Evolutionary conservation across 2,113 vertebrate species (phyloP), one percentile per base, ranked within the genome.

Genomic region (Pongo abelii): DNA sequence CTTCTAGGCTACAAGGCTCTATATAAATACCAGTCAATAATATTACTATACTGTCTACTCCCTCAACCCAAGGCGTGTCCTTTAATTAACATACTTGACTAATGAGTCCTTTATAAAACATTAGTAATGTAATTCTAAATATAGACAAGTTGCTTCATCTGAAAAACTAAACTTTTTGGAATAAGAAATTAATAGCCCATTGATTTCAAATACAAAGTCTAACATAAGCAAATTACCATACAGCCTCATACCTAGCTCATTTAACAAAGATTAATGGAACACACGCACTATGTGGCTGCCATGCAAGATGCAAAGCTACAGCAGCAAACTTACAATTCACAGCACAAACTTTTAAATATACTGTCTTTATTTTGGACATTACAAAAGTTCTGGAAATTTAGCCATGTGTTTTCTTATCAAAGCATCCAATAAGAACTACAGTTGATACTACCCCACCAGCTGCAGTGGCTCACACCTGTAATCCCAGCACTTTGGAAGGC

Each of bases 41-140:
- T 72, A 38, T 59, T 48, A 78, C 50, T 43, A 32, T 20, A 61
- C 5, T 11, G n/a, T 25, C 30, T 83, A 70, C n/a, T 90, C 50
- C 43, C 23, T 96, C 38, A 92, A 85, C 9, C 25, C n/a, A 97
- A 94, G 3, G 16, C 3, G 3, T n/a, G 11, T 93, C 48, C 55
- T 94, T 96, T 78, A 89, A 88, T 59, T 84, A 96, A 91, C 38
- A 69, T 59, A 83, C 38, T 79, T 87, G 48, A 86, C 84, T 91
- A 67, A 25, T 35, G 52, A 90, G 11, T 74, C 32, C 35, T 50
- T 74, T 48, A 89, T 22, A 69, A 96, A 92, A 88, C 78, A 84
- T n/a, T 69, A 87, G 70, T 92, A 59, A 94, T 13, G 35, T 79
- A 57, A 83, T 87, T 23, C 5, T 64, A 95, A 93, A 95, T 81